A percentile compares a stretch with the other conserved stretches of the same genome.
Evolutionary conservation across 2,797 vertebrate genomes (phyloP).

Genomic region (Macrochelys suwanniensis): DNA sequence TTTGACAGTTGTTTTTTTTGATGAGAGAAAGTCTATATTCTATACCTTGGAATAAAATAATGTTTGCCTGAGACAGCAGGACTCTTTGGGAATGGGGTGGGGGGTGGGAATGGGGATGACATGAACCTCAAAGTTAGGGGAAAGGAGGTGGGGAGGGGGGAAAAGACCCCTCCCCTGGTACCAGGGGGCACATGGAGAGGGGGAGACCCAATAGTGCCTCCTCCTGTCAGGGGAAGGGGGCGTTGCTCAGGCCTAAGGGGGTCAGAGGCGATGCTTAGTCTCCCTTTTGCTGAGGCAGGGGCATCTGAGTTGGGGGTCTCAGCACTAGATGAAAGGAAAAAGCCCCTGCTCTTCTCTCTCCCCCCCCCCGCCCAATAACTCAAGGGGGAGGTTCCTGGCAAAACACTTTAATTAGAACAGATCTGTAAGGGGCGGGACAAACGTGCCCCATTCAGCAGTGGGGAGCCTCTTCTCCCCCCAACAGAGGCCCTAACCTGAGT

Average conservation of each 20-base stretch:
- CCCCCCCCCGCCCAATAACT: too few relatives aligned
- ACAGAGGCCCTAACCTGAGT: not conserved
- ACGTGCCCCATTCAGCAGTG: not conserved
- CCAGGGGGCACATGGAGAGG: too few relatives aligned
- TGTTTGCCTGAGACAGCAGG: not conserved
- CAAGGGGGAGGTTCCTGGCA: not conserved
- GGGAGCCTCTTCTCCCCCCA: not conserved
- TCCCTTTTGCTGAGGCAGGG: rapidly evolving
- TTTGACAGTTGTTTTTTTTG: not conserved
- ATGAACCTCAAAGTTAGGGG: not conserved
- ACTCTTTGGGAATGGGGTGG: rapidly evolving
- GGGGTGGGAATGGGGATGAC: not conserved
- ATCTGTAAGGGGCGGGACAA: not conserved
- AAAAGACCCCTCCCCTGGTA: too few relatives aligned
- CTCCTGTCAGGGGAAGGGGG: too few relatives aligned
- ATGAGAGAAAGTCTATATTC: not conserved
- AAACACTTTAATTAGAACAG: not conserved
- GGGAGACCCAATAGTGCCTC: too few relatives aligned
- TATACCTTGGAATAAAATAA: not conserved
- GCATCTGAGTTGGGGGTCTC: too few relatives aligned
- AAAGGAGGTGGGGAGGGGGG: rapidly evolving
- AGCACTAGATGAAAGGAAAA: not conserved
- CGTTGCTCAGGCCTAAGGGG: too few relatives aligned
- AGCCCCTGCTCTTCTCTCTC: too few relatives aligned
- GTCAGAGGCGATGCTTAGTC: rapidly evolving